Evolutionary conservation across 2,113 vertebrate species (phyloP).

Genomic region (Ptilonorhynchus violaceus): DNA sequence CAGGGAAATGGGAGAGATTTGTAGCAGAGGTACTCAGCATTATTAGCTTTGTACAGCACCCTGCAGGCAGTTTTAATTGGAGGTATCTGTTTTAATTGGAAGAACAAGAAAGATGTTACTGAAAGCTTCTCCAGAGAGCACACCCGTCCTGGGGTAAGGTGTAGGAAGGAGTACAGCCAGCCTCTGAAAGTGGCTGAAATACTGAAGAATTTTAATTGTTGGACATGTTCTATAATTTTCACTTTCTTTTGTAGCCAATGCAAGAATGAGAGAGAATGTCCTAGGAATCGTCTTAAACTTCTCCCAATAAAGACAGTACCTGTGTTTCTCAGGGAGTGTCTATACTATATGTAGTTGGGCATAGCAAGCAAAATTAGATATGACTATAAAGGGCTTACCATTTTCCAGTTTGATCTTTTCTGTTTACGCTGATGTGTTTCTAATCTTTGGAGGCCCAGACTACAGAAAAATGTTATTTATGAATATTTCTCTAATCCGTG

Average conservation of each 20-base stretch:
- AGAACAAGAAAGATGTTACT: background rate
- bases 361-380: background rate
- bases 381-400: background rate
- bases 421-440: background rate
- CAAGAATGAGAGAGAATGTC: background rate
- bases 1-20: background rate
- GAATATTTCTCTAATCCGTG: background rate
- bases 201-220: background rate
- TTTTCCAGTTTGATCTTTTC: background rate
- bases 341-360: background rate
- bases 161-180: background rate
- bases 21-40: background rate
- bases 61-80: background rate
- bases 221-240: background rate
- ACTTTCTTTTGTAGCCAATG: background rate
- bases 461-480: background rate
- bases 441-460: background rate
- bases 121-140: background rate
- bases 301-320: background rate
- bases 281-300: background rate
- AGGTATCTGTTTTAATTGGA: background rate
- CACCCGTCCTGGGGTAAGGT: rapidly evolving
- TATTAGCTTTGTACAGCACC: background rate
- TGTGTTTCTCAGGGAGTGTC: background rate
- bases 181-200: background rate